These are phyloP conservation scores for Scolopax bukidnonensis DNA, from an alignment of 2,797 vertebrate genomes.

Conservation along the genomic window DNA sequence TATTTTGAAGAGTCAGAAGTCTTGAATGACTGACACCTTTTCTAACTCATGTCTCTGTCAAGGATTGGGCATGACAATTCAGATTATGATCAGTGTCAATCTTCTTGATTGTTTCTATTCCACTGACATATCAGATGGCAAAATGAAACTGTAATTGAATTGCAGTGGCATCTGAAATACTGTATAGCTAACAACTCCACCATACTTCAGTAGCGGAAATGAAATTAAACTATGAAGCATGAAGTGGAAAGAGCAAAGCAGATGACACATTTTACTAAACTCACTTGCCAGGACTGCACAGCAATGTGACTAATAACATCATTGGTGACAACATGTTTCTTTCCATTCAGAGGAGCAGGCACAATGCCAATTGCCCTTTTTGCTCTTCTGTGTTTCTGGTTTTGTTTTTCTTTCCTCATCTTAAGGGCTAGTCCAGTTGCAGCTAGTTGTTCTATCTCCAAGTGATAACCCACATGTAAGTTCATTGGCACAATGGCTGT, in stretches of 20 bases:
- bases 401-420: neutral
- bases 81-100: constrained; percentile 67
- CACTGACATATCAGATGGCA: constrained; percentile 56
- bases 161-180: constrained; percentile 58
- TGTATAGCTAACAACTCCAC: constrained; percentile 36
- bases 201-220: constrained; percentile 21
- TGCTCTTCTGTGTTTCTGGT: neutral
- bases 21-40: constrained; percentile 45
- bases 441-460: neutral
- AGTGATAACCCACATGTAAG: neutral
- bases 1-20: neutral
- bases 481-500: neutral
- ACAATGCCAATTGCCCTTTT: neutral
- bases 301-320: neutral
- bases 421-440: neutral
- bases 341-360: neutral
- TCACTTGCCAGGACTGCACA: neutral
- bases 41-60: constrained; percentile 54
- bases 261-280: constrained; percentile 20
- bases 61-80: constrained; percentile 59
- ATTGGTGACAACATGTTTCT: neutral
- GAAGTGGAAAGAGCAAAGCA: constrained; percentile 35
- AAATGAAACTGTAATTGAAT: constrained; percentile 67
- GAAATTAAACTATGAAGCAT: constrained; percentile 25
- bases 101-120: constrained; percentile 73